Base-by-base conservation (phyloP, 2,797 vertebrate genomes). In the Tachyglossus aculeatus region DNA sequence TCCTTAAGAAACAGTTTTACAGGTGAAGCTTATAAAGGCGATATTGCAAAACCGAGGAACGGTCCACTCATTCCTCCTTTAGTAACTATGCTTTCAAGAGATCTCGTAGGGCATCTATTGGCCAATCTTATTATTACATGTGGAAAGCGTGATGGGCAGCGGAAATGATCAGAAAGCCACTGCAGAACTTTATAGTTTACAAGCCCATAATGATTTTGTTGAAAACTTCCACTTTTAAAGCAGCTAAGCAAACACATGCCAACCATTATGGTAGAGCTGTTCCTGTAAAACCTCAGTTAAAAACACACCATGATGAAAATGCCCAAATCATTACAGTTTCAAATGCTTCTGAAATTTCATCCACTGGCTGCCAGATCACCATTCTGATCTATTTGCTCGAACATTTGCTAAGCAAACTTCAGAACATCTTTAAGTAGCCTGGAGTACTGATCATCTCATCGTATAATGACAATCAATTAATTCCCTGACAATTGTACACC, bases 41-140 rank as follows among this genome's bases (percentile, higher is more conserved):
- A 78, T 81, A 10, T 40, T 56, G 34, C 59, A n/a, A n/a, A n/a
- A n/a, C 71, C 38, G 56, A 22, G 2, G 21, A n/a, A n/a, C n/a
- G n/a, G 62, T 45, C 56, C 47, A 52, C 48, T 78, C 18, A 4
- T 5, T 67, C 76, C 74, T 40, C 21, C 56, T 43, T 52, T 33
- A 4, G 25, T 61, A 0, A 3, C 24, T 45, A 31, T 69, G 36
- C 79, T 72, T 86, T 72, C 69, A 72, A 78, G 89, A 80, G 88
- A 89, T 78, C 89, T 92, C 89, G 86, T 88, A 85, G 77, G 87
- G 63, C 91, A 92, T 90, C 91, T 93, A 80, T 80, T 88, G 92
- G 88, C 32, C 33, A 67, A 60, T 60, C 24, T 73, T 54, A 77
- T 78, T 74, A 93, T 43, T 91, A 72, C 90, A 90, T 3, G 3